Evolutionary conservation across 2,113 vertebrate genomes (phyloP).

Genomic region (Sylvietta virens): DNA sequence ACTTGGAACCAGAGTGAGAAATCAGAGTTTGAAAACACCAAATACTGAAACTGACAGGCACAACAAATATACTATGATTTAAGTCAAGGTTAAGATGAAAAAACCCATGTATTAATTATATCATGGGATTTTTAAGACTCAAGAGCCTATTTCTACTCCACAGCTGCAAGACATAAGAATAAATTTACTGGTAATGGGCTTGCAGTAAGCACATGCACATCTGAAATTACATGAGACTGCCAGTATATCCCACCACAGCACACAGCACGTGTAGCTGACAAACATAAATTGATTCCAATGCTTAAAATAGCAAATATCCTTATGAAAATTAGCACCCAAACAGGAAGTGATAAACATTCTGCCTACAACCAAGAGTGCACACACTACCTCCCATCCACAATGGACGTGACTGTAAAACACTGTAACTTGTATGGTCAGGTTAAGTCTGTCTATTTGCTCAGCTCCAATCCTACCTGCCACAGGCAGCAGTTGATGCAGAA

Average conservation of each 20-base stretch:
- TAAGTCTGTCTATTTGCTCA: not conserved
- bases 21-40: not conserved
- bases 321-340: not conserved
- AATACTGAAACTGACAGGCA: not conserved
- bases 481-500: not conserved
- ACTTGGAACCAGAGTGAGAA: not conserved
- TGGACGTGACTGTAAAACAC: not conserved
- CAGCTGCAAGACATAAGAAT: not conserved
- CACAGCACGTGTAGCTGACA: not conserved
- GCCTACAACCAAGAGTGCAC: not conserved
- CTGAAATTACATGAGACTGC: not conserved
- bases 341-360: not conserved
- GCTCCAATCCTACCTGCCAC: not conserved
- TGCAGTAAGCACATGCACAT: not conserved
- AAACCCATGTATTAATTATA: not conserved
- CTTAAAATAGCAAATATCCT: not conserved
- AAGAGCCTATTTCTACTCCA: not conserved
- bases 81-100: not conserved
- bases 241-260: not conserved
- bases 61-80: not conserved
- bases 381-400: not conserved
- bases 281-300: not conserved
- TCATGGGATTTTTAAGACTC: not conserved
- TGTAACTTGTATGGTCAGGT: not conserved
- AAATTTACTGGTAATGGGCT: not conserved